Base-by-base conservation (phyloP, 2,888 invertebrate species). In the Cosmia trapezina region DNA sequence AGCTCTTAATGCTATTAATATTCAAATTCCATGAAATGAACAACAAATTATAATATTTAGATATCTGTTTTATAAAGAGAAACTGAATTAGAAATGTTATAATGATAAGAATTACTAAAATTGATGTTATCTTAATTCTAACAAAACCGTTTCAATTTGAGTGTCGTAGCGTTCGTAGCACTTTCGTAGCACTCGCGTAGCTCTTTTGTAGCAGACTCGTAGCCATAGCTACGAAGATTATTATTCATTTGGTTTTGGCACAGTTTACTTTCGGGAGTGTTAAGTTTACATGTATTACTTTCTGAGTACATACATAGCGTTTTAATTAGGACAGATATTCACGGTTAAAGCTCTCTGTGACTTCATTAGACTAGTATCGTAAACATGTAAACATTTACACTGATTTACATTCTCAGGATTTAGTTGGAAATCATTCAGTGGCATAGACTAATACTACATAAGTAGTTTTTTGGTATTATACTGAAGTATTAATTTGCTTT, bases 1-100 rank as follows among this genome's bases (percentile, higher is more conserved):
- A 79, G 74, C 63, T 83, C 53, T 71, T 83, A 79, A 73, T 81
- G 76, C 73, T 75, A 68, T 80, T 86, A 75, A 78, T 77, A 81
- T 81, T 54, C 69, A 74, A 66, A 67, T 82, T 71, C 67, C 67
- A 74, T 54, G 33, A 60, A 81, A 76, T 81, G 45, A 66, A 67
- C 66, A 76, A 43, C 22, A 78, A n/a, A 67, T 65, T 64, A 61
- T 63, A 72, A 75, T 60, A 43, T 56, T 49, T 49, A 45, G 43
- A 54, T 28, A 37, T 70, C 17, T 22, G 66, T 45, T 57, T 54
- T 53, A 17, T 19, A 53, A 60, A 47, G 68, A n/a, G 8, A 61
- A 56, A 53, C n/a, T 57, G 49, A 80, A 14, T 59, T 49, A 60
- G 33, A 64, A 53, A 41, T 72, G 41, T 59, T 57, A 47, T 12